A percentile compares a stretch with the other conserved stretches of the same genome.
Conservation (phyloP, 1,140 invertebrate genomes). For the Tetramorium alpestre region DNA sequence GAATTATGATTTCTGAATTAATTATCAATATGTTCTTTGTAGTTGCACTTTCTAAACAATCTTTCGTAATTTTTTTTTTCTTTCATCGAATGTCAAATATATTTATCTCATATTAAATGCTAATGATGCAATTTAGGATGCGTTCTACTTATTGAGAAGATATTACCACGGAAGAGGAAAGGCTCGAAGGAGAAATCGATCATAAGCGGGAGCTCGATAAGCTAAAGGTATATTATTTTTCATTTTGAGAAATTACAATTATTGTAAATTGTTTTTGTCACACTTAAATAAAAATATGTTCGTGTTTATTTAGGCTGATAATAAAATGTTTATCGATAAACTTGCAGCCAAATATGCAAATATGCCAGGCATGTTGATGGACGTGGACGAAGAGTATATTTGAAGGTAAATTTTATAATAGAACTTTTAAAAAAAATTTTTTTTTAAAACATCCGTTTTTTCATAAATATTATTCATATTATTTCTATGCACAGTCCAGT, state of each 20-base stretch:
- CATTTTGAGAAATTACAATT: slow-evolving; percentile 20
- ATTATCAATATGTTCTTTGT: too few species aligned
- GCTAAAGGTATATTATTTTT: slow-evolving; percentile 86
- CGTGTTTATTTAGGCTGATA: slow-evolving; percentile 87
- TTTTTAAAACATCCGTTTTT: not conserved
- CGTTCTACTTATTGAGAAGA: slow-evolving; percentile 87
- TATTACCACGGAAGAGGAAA: slow-evolving; percentile 95
- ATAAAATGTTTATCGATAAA: slow-evolving; percentile 93
- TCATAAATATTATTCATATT: not conserved
- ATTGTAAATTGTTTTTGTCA: slow-evolving; percentile 18
- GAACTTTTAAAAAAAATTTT: not conserved
- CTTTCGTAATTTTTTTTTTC: too few species aligned
- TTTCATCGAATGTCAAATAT: too few species aligned
- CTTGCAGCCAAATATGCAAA: slow-evolving; percentile 90
- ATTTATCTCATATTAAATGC: too few species aligned
- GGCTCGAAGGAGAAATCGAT: slow-evolving; percentile 90
- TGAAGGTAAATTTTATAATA: slow-evolving; percentile 73
- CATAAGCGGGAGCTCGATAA: slow-evolving; percentile 91
- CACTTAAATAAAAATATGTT: slow-evolving; percentile 29
- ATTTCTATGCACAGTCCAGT: not conserved
- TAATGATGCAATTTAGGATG: too few species aligned
- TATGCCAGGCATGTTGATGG: slow-evolving; percentile 79
- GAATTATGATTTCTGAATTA: too few species aligned
- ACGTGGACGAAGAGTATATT: slow-evolving; percentile 78
- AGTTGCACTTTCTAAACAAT: too few species aligned